A percentile compares a stretch with the other conserved stretches of the same genome.
These are phyloP conservation scores for Ophonus ardosiacus DNA, from an alignment of 2,888 invertebrate species.

Conservation along the genomic window DNA sequence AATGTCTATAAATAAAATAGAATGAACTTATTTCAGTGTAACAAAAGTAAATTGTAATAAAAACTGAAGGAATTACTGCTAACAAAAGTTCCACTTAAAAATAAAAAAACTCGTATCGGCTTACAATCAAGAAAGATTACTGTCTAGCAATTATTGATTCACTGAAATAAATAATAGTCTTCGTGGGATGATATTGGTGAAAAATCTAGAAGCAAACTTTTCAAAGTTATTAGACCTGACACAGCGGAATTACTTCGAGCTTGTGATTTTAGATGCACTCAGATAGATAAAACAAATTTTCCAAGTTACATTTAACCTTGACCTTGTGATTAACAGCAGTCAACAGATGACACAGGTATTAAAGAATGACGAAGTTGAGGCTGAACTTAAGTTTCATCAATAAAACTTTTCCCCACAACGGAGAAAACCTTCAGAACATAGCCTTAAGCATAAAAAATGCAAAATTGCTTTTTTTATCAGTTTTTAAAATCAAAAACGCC, in stretches of 20 bases:
- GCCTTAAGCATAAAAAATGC: neutral
- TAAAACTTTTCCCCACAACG: neutral
- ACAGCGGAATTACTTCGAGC: neutral
- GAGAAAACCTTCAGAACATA: neutral
- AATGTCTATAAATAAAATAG: too few relatives aligned
- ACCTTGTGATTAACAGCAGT: neutral
- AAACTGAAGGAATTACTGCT: neutral
- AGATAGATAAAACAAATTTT: neutral
- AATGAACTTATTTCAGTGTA: too few relatives aligned
- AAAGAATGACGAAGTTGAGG: neutral
- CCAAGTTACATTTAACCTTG: neutral
- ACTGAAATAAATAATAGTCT: neutral
- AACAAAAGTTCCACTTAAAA: neutral
- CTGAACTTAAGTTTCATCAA: neutral
- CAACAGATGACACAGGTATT: neutral
- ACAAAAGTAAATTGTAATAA: neutral
- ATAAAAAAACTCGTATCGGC: neutral
- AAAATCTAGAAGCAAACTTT: neutral
- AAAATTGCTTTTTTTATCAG: neutral
- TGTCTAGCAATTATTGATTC: neutral
- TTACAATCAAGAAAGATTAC: neutral
- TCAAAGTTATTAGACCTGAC: neutral
- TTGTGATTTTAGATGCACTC: neutral
- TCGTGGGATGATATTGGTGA: neutral
- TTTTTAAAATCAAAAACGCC: neutral